A percentile compares a stretch with the other conserved stretches of the same genome.
phyloP scores from a whole-genome alignment of 2,797 vertebrate species.

The Furcifer pardalis region DNA sequence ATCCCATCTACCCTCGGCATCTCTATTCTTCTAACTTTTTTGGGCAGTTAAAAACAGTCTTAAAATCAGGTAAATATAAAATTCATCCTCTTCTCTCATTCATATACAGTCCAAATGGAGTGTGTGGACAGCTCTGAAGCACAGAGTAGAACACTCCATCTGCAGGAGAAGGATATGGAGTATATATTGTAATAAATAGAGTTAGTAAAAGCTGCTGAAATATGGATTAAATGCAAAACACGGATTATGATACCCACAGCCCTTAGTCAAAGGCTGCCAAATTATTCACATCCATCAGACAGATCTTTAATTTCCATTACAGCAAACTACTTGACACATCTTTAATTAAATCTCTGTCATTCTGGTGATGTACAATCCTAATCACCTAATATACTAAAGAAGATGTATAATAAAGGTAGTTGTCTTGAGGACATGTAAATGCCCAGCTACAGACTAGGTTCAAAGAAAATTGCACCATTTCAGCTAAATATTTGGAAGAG shows the following conservation, averaged over 20 bases:
- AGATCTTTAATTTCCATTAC: constrained; percentile 39
- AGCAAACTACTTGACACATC: constrained; percentile 33
- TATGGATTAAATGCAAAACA: no score
- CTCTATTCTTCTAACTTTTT: no score
- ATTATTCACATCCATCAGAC: constrained; percentile 40
- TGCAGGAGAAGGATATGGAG: neutral
- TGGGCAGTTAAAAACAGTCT: neutral
- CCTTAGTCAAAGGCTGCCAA: constrained; percentile 26
- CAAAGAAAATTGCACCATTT: constrained; percentile 1
- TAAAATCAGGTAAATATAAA: neutral
- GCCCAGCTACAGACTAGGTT: neutral
- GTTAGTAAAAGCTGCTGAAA: neutral
- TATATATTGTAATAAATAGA: neutral
- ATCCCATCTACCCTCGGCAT: no score
- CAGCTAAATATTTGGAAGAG: neutral
- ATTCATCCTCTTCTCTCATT: neutral
- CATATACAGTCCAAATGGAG: neutral
- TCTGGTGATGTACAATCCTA: constrained; percentile 29
- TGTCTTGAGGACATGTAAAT: constrained; percentile 7
- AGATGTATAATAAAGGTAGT: constrained; percentile 27
- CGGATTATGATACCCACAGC: no score
- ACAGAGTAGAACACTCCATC: neutral
- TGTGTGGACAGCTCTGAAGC: neutral
- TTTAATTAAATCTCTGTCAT: constrained; percentile 44
- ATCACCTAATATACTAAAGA: constrained; percentile 21